phyloP scores from a whole-genome alignment of 2,888 invertebrate genomes.

The Pseudolycoriella hygida region DNA sequence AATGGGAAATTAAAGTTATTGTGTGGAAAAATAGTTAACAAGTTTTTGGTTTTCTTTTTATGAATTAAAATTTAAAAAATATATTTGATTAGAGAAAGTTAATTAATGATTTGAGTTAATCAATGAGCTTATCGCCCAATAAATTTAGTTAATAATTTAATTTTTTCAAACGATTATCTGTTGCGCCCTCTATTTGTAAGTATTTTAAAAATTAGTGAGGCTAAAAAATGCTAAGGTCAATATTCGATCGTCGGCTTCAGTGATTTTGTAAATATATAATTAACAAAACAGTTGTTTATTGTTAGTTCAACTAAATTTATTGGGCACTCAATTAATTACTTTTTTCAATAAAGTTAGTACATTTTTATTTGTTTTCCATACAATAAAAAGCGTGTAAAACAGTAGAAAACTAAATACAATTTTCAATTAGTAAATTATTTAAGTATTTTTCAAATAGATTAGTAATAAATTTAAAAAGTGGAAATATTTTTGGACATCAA shows the following conservation, averaged over 20 bases:
- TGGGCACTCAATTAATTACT: conserved; percentile 27
- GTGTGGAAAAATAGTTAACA: too few relatives aligned
- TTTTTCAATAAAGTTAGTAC: not conserved
- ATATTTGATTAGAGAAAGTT: too few relatives aligned
- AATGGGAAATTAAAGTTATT: too few relatives aligned
- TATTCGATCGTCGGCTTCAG: conserved; percentile 15
- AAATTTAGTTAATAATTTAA: conserved; percentile 14
- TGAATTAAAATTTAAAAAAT: not conserved
- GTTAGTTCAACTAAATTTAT: conserved; percentile 36
- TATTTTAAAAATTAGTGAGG: too few relatives aligned
- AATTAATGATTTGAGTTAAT: too few relatives aligned
- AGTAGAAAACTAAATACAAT: too few relatives aligned
- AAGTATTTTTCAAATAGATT: too few relatives aligned
- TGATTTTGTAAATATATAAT: conserved; percentile 4
- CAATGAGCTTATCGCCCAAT: conserved; percentile 15
- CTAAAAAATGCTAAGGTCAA: conserved; percentile 2
- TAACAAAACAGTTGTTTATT: conserved; percentile 13
- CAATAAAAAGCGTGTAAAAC: too few relatives aligned
- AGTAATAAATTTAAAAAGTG: too few relatives aligned
- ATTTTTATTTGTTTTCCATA: conserved; percentile 3
- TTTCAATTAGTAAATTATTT: too few relatives aligned
- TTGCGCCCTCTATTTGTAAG: not conserved
- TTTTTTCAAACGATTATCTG: conserved; percentile 2
- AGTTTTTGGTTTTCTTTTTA: not conserved
- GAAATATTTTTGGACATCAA: too few relatives aligned